Base-by-base conservation (phyloP, 2,888 invertebrate species). In the Neocrepidodera transversa region DNA sequence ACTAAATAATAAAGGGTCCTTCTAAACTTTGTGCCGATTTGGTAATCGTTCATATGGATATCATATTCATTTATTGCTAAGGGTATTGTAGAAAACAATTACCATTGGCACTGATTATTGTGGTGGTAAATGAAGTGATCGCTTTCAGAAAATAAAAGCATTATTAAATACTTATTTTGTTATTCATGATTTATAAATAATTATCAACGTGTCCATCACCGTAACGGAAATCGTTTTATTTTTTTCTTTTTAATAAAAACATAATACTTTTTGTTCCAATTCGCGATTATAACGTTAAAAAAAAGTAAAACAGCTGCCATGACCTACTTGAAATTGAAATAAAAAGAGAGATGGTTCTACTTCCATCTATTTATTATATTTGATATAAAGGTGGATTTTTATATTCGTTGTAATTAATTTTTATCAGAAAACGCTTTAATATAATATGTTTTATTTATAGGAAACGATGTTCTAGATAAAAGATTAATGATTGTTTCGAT, bases 161-260 rank as follows among this genome's bases (percentile, higher is more conserved):
- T 32, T 32, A n/a, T 8, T 32, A n/a, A 13, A 32, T 18, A 1
- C 11, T 18, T 48, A 48, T n/a, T n/a, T n/a, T n/a, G n/a, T n/a
- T 17, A 48, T 35, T 32, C 48, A 48, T 13, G 48, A 45, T 26
- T 23, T 14, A 16, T 45, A n/a, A n/a, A n/a, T n/a, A 20, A 45
- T 45, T 40, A 40, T 18, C n/a, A 38, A 2, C 17, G 26, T 23
- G 6, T 20, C 11, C 18, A 42, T 53, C 35, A 18, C 53, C 49
- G 43, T 48, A 59, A 43, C 54, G 59, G 54, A 59, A 53, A 53
- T 26, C n/a, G 38, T n/a, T 53, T 40, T n/a, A n/a, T n/a, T n/a
- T n/a, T n/a, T n/a, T n/a, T n/a, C n/a, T 30, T 11, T 23, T 42
- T 42, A 42, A 42, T 11, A 23, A 10, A 42, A 4, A 20, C 11